Evolutionary conservation across 23 tunicate genomes (phyloP).

Genomic region (Ascidia mentula): DNA sequence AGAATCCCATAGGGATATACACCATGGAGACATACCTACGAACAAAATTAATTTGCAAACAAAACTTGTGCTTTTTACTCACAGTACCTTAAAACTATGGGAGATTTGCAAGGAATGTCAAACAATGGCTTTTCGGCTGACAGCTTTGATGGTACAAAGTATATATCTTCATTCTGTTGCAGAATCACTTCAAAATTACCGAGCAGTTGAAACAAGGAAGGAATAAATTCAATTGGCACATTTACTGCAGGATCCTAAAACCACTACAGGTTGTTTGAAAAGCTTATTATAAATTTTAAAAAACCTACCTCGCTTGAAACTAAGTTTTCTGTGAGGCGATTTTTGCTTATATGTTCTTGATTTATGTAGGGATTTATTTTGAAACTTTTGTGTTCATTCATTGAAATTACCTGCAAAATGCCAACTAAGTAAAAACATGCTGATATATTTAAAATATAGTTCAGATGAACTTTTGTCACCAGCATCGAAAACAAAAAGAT

Average conservation of each 20-base stretch:
- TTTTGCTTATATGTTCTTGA: conserved; percentile 44
- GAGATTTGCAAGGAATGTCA: not conserved
- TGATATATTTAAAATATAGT: not conserved
- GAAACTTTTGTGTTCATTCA: conserved; percentile 32
- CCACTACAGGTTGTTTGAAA: not conserved
- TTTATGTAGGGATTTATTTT: conserved; percentile 47
- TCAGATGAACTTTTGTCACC: not conserved
- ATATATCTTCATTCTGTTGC: conserved; percentile 39
- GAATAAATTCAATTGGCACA: conserved; percentile 24
- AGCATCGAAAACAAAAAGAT: not conserved
- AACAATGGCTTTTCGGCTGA: conserved; percentile 34
- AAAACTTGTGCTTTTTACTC: not conserved
- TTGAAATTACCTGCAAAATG: conserved; percentile 28
- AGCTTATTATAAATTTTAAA: no score
- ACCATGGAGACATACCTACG: conserved; percentile 52
- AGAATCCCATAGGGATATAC: conserved; percentile 63
- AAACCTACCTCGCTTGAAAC: not conserved
- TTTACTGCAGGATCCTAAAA: not conserved
- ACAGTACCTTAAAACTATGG: not conserved
- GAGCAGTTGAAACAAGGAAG: conserved; percentile 41
- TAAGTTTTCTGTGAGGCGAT: conserved; percentile 20
- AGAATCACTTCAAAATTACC: conserved; percentile 55
- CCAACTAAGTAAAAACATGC: no score
- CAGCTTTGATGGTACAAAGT: conserved; percentile 53
- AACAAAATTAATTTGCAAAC: not conserved